phyloP scores from a whole-genome alignment of 1,140 invertebrate genomes.

The Drosophila insularis region DNA sequence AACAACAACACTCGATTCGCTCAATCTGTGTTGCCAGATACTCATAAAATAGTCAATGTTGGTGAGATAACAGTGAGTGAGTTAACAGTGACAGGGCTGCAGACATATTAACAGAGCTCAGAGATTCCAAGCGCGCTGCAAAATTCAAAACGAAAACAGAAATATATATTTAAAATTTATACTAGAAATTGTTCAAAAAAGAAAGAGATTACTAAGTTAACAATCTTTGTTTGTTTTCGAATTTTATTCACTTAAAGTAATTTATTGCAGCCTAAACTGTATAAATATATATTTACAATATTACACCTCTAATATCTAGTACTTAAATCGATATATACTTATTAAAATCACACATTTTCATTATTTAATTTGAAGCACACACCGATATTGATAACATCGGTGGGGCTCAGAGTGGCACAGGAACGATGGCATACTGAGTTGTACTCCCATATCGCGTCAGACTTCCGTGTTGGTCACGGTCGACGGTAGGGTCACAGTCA shows the following conservation, averaged over 20 bases:
- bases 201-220: too few relatives aligned
- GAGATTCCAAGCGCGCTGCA: too few relatives aligned
- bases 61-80: too few relatives aligned
- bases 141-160: too few relatives aligned
- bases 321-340: conserved; percentile 57
- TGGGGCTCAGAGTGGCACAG: conserved; percentile 66
- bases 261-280: conserved; percentile 58
- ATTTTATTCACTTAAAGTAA: conserved; percentile 40
- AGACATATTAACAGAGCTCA: too few relatives aligned
- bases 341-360: conserved; percentile 73
- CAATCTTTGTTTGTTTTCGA: neutral
- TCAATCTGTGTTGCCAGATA: too few relatives aligned
- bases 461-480: conserved; percentile 34
- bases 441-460: neutral
- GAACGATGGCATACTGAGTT: conserved; percentile 23
- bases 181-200: too few relatives aligned
- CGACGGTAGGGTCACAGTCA: conserved; percentile 16
- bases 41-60: too few relatives aligned
- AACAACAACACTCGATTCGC: too few relatives aligned
- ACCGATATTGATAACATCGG: conserved; percentile 43
- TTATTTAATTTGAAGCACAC: conserved; percentile 53
- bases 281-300: conserved; percentile 70
- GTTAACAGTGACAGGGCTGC: too few relatives aligned
- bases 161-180: too few relatives aligned
- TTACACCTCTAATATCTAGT: conserved; percentile 45